phyloP scores from a whole-genome alignment of 2,888 invertebrate genomes.

The Phortica okadai region DNA sequence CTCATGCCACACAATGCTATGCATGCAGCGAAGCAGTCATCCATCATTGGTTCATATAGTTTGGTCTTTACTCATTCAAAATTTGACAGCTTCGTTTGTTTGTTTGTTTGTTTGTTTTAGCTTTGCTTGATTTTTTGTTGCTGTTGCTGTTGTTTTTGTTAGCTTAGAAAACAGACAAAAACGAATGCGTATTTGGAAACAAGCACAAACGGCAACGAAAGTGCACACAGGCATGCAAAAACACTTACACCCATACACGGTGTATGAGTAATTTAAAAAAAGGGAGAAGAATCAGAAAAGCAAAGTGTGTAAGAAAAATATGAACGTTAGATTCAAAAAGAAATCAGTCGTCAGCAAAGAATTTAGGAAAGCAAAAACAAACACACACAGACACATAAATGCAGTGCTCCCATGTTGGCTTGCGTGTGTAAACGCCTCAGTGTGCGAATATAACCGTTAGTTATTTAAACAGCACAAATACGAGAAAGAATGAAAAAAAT shows the following conservation, averaged over 20 bases:
- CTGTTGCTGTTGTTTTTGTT: conserved; percentile 47
- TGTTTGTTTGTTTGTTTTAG: conserved; percentile 45
- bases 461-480: conserved; percentile 24
- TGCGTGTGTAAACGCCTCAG: neutral
- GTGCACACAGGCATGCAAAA: conserved; percentile 8
- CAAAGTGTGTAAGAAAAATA: conserved; percentile 47
- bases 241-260: neutral
- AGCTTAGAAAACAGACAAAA: conserved; percentile 14
- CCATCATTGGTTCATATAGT: conserved; percentile 62
- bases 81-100: conserved; percentile 70
- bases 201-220: conserved; percentile 52
- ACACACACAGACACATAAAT: neutral
- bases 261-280: conserved; percentile 14
- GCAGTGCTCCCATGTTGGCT: neutral
- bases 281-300: neutral
- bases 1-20: neutral
- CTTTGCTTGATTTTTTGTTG: conserved; percentile 61
- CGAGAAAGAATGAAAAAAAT: neutral
- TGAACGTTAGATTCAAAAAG: conserved; percentile 48
- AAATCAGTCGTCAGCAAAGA: conserved; percentile 30
- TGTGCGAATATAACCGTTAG: neutral
- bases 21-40: conserved; percentile 48
- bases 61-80: conserved; percentile 70
- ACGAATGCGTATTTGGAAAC: conserved; percentile 52
- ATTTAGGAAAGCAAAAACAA: neutral